Percentiles rank a stretch among this genome's conserved stretches.
These are phyloP conservation scores for Cepaea hortensis DNA, from an alignment of 2,888 invertebrate species.

Conservation along the genomic window DNA sequence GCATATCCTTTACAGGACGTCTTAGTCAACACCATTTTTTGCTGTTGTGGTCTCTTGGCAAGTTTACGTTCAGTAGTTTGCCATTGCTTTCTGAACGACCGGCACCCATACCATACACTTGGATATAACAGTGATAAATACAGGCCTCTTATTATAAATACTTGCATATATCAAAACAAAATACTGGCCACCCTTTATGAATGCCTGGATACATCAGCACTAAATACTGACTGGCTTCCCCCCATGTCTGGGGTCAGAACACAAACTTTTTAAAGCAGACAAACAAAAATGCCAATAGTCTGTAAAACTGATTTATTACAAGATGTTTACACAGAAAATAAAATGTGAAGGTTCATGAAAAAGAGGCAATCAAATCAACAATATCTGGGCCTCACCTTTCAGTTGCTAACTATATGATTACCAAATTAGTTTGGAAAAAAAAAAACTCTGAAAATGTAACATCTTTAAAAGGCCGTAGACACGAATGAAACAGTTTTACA, in stretches of 20 bases:
- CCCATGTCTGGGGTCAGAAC: neutral
- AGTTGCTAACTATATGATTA: neutral
- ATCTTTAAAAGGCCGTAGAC: neutral
- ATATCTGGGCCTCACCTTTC: neutral
- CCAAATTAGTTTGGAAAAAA: neutral
- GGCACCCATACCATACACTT: too few species aligned
- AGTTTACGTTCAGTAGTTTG: too few species aligned
- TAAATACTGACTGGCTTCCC: too few species aligned
- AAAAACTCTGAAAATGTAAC: neutral
- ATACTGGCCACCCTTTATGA: too few species aligned
- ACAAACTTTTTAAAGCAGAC: neutral
- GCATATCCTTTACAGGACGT: too few species aligned
- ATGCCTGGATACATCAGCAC: too few species aligned
- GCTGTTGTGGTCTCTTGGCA: too few species aligned
- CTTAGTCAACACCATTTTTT: too few species aligned
- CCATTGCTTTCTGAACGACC: too few species aligned
- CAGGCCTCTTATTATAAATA: too few species aligned
- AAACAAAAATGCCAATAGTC: neutral
- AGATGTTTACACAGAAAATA: constrained; percentile 9
- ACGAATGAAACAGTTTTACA: neutral
- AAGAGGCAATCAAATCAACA: neutral
- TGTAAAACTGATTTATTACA: constrained; percentile 15
- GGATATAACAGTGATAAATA: too few species aligned
- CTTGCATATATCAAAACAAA: too few species aligned
- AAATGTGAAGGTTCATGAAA: neutral